Conservation (phyloP, 1,140 invertebrate genomes). For the Cecropterus lyciades region DNA sequence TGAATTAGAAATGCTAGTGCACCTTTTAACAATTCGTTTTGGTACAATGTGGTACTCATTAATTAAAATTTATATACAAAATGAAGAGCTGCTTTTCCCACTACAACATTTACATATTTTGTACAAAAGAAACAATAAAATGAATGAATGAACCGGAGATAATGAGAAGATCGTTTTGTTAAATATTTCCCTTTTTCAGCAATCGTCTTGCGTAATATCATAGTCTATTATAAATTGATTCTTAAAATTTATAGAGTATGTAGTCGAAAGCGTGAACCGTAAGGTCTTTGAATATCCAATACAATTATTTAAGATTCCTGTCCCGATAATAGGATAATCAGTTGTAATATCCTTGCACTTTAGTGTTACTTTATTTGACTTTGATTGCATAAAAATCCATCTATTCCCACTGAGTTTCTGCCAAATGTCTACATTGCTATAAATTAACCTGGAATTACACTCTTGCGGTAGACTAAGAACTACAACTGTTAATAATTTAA, state of each 20-base stretch:
- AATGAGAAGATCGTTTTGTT: slow-evolving; percentile 16
- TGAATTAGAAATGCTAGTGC: too few relatives aligned
- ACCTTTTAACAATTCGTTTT: too few relatives aligned
- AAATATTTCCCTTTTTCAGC: slow-evolving; percentile 41
- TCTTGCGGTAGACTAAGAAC: slow-evolving; percentile 17
- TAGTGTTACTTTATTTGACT: slow-evolving; percentile 39
- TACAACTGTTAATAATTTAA: slow-evolving; percentile 6
- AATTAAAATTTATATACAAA: too few relatives aligned
- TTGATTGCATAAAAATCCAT: slow-evolving; percentile 46
- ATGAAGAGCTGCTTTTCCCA: too few relatives aligned
- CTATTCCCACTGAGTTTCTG: slow-evolving; percentile 41
- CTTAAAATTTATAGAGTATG: neutral
- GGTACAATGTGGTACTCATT: too few relatives aligned
- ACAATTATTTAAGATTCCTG: slow-evolving; percentile 39
- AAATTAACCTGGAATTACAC: slow-evolving; percentile 38
- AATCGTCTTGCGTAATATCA: slow-evolving; percentile 40
- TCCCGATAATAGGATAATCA: slow-evolving; percentile 39
- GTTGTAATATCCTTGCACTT: slow-evolving; percentile 38
- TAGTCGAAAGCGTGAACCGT: slow-evolving; percentile 16
- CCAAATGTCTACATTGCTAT: slow-evolving; percentile 46
- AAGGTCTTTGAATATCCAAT: slow-evolving; percentile 40
- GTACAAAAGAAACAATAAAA: too few relatives aligned
- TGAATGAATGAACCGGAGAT: slow-evolving; percentile 31
- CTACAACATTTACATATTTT: too few relatives aligned
- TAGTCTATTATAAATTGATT: slow-evolving; percentile 23